Evolutionary conservation across 1,140 invertebrate species (phyloP).

Genomic region (Pemphigus obesinymphae): DNA sequence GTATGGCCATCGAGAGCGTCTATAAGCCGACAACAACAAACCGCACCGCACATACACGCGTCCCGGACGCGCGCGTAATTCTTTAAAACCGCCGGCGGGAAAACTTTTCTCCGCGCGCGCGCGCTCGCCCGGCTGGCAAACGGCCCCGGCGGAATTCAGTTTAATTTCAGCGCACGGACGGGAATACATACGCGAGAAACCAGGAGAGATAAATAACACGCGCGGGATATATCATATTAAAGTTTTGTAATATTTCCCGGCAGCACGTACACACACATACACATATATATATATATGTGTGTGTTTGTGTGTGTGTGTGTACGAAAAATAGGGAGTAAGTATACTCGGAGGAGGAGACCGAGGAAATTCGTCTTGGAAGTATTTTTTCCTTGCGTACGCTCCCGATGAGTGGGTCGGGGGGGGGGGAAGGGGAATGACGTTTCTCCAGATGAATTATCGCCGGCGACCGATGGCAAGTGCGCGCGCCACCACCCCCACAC

Average conservation of each 20-base stretch:
- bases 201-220: constrained; percentile 36
- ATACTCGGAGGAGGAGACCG: constrained; percentile 7
- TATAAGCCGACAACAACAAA: background rate
- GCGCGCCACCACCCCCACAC: background rate
- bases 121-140: background rate
- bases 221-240: constrained; percentile 40
- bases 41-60: background rate
- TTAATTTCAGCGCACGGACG: constrained; percentile 35
- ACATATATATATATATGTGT: background rate
- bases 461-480: constrained; percentile 38
- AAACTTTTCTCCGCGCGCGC: constrained; percentile 20
- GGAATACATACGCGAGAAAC: background rate
- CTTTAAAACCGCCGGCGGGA: constrained; percentile 19
- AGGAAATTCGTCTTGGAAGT: constrained; percentile 39
- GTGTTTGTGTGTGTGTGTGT: background rate
- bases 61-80: background rate
- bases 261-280: background rate
- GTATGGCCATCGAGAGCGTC: no score
- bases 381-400: constrained; percentile 31
- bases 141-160: constrained; percentile 32
- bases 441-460: constrained; percentile 39
- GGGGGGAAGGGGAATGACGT: constrained; percentile 11
- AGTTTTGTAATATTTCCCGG: constrained; percentile 39
- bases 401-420: no score
- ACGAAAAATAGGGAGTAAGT: background rate